Evolutionary conservation across 2,888 invertebrate species (phyloP).

Genomic region (Yponomeuta evonymella): DNA sequence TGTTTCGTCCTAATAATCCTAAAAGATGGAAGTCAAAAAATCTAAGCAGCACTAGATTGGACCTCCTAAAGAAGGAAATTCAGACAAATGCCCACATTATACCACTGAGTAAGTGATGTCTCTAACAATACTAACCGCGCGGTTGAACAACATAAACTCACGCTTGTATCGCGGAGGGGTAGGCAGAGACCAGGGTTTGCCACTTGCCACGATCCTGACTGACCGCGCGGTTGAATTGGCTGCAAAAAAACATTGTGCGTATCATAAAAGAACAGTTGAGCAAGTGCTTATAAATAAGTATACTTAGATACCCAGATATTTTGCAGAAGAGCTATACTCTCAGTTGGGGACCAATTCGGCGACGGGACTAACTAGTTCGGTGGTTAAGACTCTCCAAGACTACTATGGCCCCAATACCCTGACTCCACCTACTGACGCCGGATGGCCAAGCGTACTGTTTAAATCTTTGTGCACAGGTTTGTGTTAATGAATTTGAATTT

Average conservation of each 20-base stretch:
- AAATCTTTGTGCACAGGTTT: constrained; percentile 60
- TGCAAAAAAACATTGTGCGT: too few species aligned
- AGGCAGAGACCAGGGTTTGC: too few species aligned
- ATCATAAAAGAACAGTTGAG: too few species aligned
- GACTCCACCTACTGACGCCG: constrained; percentile 83
- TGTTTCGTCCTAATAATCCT: constrained; percentile 58
- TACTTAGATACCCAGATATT: not conserved
- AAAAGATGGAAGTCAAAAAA: constrained; percentile 48
- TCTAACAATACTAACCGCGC: constrained; percentile 7
- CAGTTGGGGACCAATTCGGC: constrained; percentile 49
- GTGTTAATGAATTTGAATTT: not conserved
- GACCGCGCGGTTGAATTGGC: not conserved
- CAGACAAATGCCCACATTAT: constrained; percentile 73
- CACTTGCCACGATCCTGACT: not conserved
- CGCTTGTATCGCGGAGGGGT: too few species aligned
- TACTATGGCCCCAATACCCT: constrained; percentile 83
- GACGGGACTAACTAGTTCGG: constrained; percentile 76
- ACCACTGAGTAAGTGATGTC: constrained; percentile 50
- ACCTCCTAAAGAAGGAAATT: constrained; percentile 75
- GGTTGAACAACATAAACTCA: not conserved
- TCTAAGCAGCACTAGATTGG: constrained; percentile 67
- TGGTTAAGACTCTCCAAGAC: constrained; percentile 73
- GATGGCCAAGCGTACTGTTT: constrained; percentile 80
- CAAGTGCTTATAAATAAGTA: too few species aligned
- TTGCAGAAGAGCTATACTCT: constrained; percentile 46